Conservation (phyloP, 2,113 vertebrate species). For the Gallinago media region DNA sequence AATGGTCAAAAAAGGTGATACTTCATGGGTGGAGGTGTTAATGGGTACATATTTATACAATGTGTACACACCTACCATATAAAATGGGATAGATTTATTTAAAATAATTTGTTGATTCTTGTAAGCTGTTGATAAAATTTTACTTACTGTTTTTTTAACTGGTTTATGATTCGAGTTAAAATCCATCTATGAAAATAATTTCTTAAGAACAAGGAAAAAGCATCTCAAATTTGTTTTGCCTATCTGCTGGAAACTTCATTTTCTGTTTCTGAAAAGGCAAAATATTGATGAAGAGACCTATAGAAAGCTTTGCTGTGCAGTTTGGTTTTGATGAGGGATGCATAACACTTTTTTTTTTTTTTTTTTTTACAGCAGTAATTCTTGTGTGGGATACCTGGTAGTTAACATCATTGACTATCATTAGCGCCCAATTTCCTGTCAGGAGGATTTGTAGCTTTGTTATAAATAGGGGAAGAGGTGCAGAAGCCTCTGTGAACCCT, state of each 20-base stretch:
- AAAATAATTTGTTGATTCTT: neutral
- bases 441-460: neutral
- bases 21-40: neutral
- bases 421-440: constrained; percentile 8
- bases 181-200: neutral
- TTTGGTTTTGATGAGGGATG: neutral
- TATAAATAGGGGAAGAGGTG: constrained; percentile 21
- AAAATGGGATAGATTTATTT: neutral
- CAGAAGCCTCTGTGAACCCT: neutral
- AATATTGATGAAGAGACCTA: neutral
- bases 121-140: neutral
- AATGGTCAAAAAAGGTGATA: neutral
- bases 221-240: neutral
- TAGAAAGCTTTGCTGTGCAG: neutral
- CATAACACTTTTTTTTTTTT: neutral
- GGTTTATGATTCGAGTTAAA: neutral
- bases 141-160: neutral
- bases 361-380: neutral
- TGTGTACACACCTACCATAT: rapidly evolving
- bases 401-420: constrained; percentile 12
- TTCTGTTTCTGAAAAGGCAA: neutral
- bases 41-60: rapidly evolving
- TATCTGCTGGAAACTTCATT: neutral
- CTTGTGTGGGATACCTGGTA: neutral
- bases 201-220: neutral